Base-by-base conservation (phyloP, 2,113 vertebrate species). In the Gasterosteus aculeatus region DNA sequence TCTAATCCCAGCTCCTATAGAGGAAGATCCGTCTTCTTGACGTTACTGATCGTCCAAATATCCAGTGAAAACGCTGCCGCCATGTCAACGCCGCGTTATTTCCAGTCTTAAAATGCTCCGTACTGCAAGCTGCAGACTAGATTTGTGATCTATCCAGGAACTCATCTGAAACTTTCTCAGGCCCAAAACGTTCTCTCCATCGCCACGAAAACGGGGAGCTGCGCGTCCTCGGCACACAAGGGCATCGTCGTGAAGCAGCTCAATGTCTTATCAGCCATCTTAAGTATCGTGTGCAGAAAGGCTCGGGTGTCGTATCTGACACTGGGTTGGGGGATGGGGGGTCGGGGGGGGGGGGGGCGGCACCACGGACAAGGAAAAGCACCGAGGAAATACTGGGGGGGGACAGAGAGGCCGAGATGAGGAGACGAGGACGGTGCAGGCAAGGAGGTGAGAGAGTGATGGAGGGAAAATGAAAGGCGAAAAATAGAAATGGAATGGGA, bases 401-500 rank as follows among this genome's bases (percentile, higher is more conserved):
- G 22, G 22, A 26, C 22, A 7, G 7, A 88, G 77, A 81, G 77
- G 74, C 81, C 69, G 73, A 54, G 80, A 82, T 59, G 51, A 72
- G 75, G 85, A 81, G 77, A 85, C 80, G 82, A 77, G 87, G 83
- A 84, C 39, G 75, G 80, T 53, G 46, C 77, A 66, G 88, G 81
- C 84, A 78, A 84, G 86, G 82, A 80, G 87, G 71, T 64, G 73
- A 71, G 83, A 85, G 86, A 89, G 84, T 78, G 89, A 90, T 81
- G 87, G 90, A 88, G 78, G 87, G 80, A 89, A 85, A 87, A 91
- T 88, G 87, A 87, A 90, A 92, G 85, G 87, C 86, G 85, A 92
- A 91, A 91, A 91, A 93, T 83, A 92, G 90, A 92, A 93, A 89
- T 83, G 91, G 92, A 94, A 92, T 91, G 85, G 69, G 84, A 94